Evolutionary conservation across 1,140 invertebrate species (phyloP), one percentile per base, ranked within the genome.

Genomic region (Drosophila cardini): DNA sequence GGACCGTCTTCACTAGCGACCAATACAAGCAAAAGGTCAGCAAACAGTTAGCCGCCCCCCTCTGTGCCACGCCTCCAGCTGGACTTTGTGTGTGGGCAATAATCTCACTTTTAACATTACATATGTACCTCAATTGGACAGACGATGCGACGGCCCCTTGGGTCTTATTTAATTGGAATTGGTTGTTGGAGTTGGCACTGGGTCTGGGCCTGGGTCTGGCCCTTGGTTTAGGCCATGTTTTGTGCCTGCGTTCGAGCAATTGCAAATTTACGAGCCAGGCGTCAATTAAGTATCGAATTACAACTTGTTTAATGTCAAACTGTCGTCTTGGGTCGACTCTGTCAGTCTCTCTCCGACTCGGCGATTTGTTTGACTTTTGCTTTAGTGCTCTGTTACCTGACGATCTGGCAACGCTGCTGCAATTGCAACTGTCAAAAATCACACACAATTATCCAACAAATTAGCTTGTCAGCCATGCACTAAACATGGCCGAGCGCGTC

Each of bases 241-340:
- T 55, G 53, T 50, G 21, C n/a, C 48, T 67, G 55, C 50, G 57
- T 32, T 46, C 64, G 62, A 68, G 71, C 85, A 89, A 90, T 91
- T 91, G 90, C 90, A 87, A 89, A 90, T 91, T 91, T 91, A 91
- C 86, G 90, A 91, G 90, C 83, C 82, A 87, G 87, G 90, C 87
- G 90, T 91, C 90, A 91, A 91, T 91, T 91, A 91, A 91, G 90
- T 91, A 91, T 91, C 90, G 90, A 91, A 91, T 91, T 91, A 91
- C 90, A 91, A 90, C 83, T 91, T 91, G 90, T 90, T 91, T 91
- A 90, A 85, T 91, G 90, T 91, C 90, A 91, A 90, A 84, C 84
- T 89, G 84, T 89, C 84, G 84, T 89, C 84, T 78, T 70, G 76
- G 72, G 64, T 53, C 57, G 56, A 42, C 48, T 64, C 60, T 63